These are phyloP conservation scores for Poecilus cupreus DNA, from an alignment of 2,888 invertebrate genomes.

Conservation along the genomic window DNA sequence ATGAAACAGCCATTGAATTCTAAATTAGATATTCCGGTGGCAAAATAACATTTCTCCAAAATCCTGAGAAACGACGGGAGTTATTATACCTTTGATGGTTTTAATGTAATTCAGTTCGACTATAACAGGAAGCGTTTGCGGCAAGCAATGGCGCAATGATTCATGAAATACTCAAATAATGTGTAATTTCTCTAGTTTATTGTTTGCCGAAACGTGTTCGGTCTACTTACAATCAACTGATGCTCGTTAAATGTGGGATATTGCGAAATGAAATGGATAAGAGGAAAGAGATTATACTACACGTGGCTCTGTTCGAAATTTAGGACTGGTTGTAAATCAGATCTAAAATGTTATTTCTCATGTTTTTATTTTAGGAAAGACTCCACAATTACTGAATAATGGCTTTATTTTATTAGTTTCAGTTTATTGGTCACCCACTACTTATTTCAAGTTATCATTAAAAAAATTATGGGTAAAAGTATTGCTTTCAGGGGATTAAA, in stretches of 20 bases:
- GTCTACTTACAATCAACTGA: constrained; percentile 20
- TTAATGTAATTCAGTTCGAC: neutral
- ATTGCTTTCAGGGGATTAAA: no score
- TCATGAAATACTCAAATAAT: constrained; percentile 23
- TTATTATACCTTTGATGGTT: constrained; percentile 12
- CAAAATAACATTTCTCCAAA: neutral
- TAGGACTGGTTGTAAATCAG: neutral
- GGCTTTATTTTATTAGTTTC: no score
- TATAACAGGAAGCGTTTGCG: neutral
- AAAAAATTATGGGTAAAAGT: no score
- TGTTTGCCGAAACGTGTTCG: constrained; percentile 13
- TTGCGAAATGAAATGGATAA: neutral
- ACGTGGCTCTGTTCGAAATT: neutral
- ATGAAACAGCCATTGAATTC: neutral
- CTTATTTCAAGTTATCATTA: no score
- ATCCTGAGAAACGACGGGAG: neutral
- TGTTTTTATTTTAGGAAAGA: neutral
- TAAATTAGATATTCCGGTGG: neutral
- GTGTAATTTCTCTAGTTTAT: constrained; percentile 23
- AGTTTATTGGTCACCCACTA: no score
- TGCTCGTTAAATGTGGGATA: constrained; percentile 5
- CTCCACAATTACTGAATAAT: neutral
- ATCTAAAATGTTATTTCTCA: neutral
- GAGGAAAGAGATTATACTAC: neutral
- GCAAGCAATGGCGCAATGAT: neutral